Evolutionary conservation across 2,797 vertebrate species (phyloP).

Genomic region (Argyrosomus regius): DNA sequence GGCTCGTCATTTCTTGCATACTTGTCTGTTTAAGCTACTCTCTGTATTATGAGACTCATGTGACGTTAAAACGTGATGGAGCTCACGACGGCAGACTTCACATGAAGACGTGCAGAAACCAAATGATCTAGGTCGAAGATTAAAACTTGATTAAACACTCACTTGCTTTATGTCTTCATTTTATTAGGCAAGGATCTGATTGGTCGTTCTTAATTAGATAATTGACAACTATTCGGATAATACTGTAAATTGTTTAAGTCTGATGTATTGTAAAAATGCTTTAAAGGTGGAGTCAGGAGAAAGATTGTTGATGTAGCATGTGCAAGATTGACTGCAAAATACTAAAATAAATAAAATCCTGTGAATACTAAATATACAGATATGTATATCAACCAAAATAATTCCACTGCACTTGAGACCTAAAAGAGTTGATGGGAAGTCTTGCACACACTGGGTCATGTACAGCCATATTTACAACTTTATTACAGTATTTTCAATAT

Average conservation of each 20-base stretch:
- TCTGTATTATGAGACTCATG: slow-evolving; percentile 68
- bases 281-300: no score
- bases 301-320: no score
- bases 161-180: slow-evolving; percentile 16
- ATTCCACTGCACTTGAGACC: background rate
- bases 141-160: slow-evolving; percentile 71
- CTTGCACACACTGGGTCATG: background rate
- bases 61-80: slow-evolving; percentile 53
- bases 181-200: background rate
- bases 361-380: no score
- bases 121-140: slow-evolving; percentile 49
- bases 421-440: background rate
- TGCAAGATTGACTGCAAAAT: no score
- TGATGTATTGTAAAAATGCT: no score
- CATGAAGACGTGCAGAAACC: slow-evolving; percentile 61
- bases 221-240: background rate
- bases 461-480: slow-evolving; percentile 39
- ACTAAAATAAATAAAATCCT: no score
- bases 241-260: no score
- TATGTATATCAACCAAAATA: background rate
- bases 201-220: no score
- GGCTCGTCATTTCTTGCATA: slow-evolving; percentile 46
- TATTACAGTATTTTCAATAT: slow-evolving; percentile 37
- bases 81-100: slow-evolving; percentile 28
- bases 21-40: slow-evolving; percentile 62